Base-by-base conservation (phyloP, 1,140 invertebrate genomes). In the Oreohelix idahoensis region DNA sequence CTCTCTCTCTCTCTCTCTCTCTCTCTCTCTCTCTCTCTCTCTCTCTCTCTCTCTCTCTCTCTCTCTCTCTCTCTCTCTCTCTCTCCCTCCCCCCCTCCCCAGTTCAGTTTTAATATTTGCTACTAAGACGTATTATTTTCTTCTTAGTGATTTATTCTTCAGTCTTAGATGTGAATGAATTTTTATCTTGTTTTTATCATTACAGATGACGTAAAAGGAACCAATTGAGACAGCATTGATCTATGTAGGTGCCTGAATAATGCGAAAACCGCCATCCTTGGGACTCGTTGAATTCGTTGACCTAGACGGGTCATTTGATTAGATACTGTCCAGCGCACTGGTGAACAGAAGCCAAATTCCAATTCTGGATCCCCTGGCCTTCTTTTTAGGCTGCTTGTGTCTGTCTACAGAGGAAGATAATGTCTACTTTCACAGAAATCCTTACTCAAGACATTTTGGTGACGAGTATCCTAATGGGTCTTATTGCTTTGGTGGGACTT, bases 401-500 rank as follows among this genome's bases (percentile, higher is more conserved):
- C 1, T 29, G n/a, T n/a, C 53, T 35, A 66, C n/a, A 66, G 23
- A 66, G 63, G 1, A 66, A 35, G n/a, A 66, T 32, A 29, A 66
- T 66, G 63, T 2, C 63, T 66, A 15, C 26, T 5, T 38, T 63
- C 42, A 77, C 70, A 15, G 69, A 32, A 11, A 42, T 66, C 35
- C 36, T 83, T 29, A 85, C 66, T 23, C 84, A 84, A 53, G 84
- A 86, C 63, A 66, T 79, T 29, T 82, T 89, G 63, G 83, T 88
- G 38, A 83, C 84, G 26, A 83, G 84, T 79, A 88, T 90, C 38
- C 38, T 91, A 23, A 83, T 90, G 45, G 86, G 87, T 23, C 70
- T 89, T 5, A 88, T 89, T 23, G 89, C 84, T 13, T 53, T 91
- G 26, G 87, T 90, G 0, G 89, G 90, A 17, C 39, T 90, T 29